Percentiles rank a stretch among this genome's conserved stretches.
phyloP scores from a whole-genome alignment of 2,113 vertebrate genomes.

The Eurystomus gularis region DNA sequence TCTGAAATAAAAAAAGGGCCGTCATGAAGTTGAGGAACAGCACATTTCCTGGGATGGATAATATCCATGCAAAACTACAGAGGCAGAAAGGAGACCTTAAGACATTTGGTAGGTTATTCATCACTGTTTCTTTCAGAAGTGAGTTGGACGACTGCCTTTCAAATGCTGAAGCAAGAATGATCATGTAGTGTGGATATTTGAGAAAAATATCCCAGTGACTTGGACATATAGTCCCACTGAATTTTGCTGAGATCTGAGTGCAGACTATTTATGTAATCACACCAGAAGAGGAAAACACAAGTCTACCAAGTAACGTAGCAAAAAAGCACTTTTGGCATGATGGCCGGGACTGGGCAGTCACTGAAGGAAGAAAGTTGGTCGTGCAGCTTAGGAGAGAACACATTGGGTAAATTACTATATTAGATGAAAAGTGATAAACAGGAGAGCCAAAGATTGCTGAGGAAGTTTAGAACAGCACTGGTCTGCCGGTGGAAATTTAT shows the following conservation, averaged over 20 bases:
- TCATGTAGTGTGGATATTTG: background rate
- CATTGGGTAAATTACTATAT: background rate
- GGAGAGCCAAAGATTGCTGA: background rate
- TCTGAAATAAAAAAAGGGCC: constrained; percentile 38
- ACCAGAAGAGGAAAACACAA: background rate
- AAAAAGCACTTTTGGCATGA: background rate
- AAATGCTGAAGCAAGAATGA: background rate
- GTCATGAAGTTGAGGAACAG: background rate
- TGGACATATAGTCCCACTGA: background rate
- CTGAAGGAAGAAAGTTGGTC: background rate
- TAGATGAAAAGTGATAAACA: background rate
- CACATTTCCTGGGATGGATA: background rate
- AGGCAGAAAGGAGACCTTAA: constrained; percentile 26
- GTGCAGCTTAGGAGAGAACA: background rate
- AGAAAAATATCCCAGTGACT: background rate
- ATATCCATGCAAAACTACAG: background rate
- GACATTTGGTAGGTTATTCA: constrained; percentile 30
- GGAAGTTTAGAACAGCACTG: background rate
- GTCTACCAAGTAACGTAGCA: background rate
- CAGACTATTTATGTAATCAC: constrained; percentile 11
- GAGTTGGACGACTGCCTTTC: constrained; percentile 17
- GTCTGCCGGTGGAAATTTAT: background rate
- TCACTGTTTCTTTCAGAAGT: constrained; percentile 22
- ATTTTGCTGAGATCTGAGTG: background rate
- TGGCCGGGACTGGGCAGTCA: background rate